Evolutionary conservation across 2,888 invertebrate species (phyloP).

Genomic region (Gymnocheta viridis): DNA sequence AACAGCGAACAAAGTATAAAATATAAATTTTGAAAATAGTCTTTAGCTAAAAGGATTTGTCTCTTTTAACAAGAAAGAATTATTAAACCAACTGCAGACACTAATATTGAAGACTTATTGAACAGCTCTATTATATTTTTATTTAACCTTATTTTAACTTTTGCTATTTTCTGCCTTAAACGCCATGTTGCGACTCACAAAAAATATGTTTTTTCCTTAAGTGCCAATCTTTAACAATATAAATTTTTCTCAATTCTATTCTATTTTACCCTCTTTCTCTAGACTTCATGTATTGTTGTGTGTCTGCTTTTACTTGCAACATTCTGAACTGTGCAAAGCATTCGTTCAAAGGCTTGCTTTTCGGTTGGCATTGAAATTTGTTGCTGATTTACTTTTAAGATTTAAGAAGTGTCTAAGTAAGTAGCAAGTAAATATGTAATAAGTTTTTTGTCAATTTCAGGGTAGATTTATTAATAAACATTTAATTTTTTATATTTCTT

Average conservation of each 20-base stretch:
- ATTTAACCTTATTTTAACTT: conserved; percentile 29
- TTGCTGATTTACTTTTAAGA: neutral
- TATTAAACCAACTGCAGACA: neutral
- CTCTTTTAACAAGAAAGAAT: neutral
- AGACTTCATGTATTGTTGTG: neutral
- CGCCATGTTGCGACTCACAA: neutral
- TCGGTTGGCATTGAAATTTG: neutral
- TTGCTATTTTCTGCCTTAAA: too few species aligned
- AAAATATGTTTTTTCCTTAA: neutral
- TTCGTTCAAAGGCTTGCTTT: too few species aligned
- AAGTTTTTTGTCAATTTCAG: too few species aligned
- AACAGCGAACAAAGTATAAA: neutral
- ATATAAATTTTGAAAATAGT: neutral
- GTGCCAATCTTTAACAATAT: neutral
- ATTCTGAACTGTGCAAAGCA: neutral
- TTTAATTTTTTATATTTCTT: too few species aligned
- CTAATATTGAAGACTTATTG: conserved; percentile 43
- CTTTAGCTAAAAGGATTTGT: neutral
- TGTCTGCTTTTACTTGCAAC: neutral
- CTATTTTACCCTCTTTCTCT: neutral
- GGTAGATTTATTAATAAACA: too few species aligned
- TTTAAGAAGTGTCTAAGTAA: neutral
- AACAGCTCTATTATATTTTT: conserved; percentile 51
- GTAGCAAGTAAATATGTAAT: too few species aligned
- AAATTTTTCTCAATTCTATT: neutral